These are phyloP conservation scores for Sebastes steindachneri DNA, from an alignment of 2,797 vertebrate species.

Conservation along the genomic window DNA sequence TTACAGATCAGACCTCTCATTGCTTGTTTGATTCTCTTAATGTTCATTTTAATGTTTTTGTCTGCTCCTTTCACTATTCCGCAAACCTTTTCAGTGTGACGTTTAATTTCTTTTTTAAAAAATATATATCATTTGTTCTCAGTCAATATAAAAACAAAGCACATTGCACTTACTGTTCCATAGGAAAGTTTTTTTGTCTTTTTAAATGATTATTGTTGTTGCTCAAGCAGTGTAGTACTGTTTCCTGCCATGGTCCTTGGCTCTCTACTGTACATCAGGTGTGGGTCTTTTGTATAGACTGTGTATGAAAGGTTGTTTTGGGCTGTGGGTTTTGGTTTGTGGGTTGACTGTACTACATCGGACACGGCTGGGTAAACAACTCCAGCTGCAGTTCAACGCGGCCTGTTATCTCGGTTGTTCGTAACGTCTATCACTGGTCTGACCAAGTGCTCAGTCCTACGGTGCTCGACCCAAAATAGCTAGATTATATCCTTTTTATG, in stretches of 20 bases:
- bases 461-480: constrained; percentile 57
- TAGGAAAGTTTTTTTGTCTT: constrained; percentile 89
- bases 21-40: constrained; percentile 75
- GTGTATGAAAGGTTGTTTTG: constrained; percentile 66
- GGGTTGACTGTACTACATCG: constrained; percentile 51
- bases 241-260: constrained; percentile 84
- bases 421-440: constrained; percentile 62
- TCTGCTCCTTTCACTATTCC: constrained; percentile 83
- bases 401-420: constrained; percentile 59
- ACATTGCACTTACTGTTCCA: constrained; percentile 92
- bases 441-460: constrained; percentile 59
- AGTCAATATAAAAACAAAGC: constrained; percentile 92
- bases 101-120: constrained; percentile 90
- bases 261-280: constrained; percentile 78
- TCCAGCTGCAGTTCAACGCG: constrained; percentile 64
- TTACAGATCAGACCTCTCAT: constrained; percentile 83
- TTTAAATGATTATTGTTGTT: constrained; percentile 87
- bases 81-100: constrained; percentile 89
- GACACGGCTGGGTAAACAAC: constrained; percentile 66
- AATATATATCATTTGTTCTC: constrained; percentile 92
- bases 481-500: constrained; percentile 41
- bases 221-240: constrained; percentile 87
- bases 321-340: constrained; percentile 60
- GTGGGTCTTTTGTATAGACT: constrained; percentile 70
- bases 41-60: constrained; percentile 63